These are phyloP conservation scores for Phylloscopus whistleri DNA, from an alignment of 2,113 vertebrate genomes.

Conservation along the genomic window DNA sequence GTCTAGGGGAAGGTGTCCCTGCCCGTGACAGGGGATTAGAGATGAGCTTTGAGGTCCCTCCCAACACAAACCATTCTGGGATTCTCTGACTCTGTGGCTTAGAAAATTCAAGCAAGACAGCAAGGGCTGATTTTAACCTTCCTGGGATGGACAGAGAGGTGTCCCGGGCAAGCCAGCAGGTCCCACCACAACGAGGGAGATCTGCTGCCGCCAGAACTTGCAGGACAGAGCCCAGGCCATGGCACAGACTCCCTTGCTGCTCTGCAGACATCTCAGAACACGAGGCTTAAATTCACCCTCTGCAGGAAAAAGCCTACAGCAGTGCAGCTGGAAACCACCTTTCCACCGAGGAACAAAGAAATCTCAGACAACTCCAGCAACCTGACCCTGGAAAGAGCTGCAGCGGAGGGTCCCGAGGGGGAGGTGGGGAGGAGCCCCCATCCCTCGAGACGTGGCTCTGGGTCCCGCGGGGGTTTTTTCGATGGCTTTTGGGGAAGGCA, in stretches of 20 bases:
- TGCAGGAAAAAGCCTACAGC: not conserved
- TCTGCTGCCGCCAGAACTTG: not conserved
- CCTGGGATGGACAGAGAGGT: not conserved
- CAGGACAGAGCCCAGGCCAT: not conserved
- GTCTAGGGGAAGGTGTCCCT: not conserved
- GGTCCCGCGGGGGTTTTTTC: not conserved
- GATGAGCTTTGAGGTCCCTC: not conserved
- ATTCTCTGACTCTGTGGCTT: not conserved
- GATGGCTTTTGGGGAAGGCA: not conserved
- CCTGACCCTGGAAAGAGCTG: not conserved
- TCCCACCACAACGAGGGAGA: fast-evolving
- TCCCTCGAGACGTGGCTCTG: not conserved
- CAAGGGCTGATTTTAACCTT: not conserved
- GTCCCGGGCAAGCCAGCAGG: not conserved
- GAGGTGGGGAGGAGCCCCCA: not conserved
- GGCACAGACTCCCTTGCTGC: not conserved
- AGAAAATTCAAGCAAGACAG: not conserved
- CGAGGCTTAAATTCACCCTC: not conserved
- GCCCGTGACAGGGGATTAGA: not conserved
- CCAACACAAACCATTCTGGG: not conserved
- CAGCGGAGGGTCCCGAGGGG: fast-evolving
- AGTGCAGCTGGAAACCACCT: not conserved
- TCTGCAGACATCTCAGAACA: not conserved
- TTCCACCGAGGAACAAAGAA: not conserved
- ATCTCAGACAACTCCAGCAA: not conserved